Conservation (phyloP, 2,113 vertebrate genomes). For the Erythrolamprus reginae region DNA sequence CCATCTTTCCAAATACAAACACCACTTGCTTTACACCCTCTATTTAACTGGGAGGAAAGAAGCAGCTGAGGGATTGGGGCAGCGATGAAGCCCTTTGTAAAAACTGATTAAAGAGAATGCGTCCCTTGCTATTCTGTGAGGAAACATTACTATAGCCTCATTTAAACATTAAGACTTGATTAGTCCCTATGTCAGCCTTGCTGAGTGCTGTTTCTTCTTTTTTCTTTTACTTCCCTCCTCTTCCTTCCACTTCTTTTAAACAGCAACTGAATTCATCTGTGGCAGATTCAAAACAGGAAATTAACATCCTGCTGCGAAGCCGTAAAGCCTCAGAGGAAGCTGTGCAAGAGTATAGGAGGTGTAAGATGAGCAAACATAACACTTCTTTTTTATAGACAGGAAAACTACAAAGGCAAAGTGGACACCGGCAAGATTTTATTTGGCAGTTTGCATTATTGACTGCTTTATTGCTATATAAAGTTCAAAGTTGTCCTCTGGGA, state of each 20-base stretch:
- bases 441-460: slow-evolving; percentile 8
- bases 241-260: slow-evolving; percentile 24
- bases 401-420: slow-evolving; percentile 50
- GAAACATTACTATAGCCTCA: slow-evolving; percentile 59
- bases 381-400: slow-evolving; percentile 57
- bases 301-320: slow-evolving; percentile 61
- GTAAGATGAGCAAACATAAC: slow-evolving; percentile 60
- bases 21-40: slow-evolving; percentile 40
- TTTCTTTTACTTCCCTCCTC: background rate
- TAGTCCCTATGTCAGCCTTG: slow-evolving; percentile 55
- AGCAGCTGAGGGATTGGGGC: background rate
- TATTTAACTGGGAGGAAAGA: slow-evolving; percentile 55
- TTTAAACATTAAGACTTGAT: slow-evolving; percentile 61
- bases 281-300: slow-evolving; percentile 68
- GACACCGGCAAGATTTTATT: background rate
- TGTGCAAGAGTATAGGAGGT: slow-evolving; percentile 47
- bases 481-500: background rate
- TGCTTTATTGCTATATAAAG: background rate
- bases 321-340: slow-evolving; percentile 61
- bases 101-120: slow-evolving; percentile 50
- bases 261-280: slow-evolving; percentile 52
- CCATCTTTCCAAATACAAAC: slow-evolving; percentile 11
- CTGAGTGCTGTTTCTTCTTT: slow-evolving; percentile 32
- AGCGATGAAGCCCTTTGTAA: slow-evolving; percentile 19
- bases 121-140: slow-evolving; percentile 1